A percentile compares a stretch with the other conserved stretches of the same genome.
Conservation (phyloP, 2,113 vertebrate species). For the Pheucticus melanocephalus region DNA sequence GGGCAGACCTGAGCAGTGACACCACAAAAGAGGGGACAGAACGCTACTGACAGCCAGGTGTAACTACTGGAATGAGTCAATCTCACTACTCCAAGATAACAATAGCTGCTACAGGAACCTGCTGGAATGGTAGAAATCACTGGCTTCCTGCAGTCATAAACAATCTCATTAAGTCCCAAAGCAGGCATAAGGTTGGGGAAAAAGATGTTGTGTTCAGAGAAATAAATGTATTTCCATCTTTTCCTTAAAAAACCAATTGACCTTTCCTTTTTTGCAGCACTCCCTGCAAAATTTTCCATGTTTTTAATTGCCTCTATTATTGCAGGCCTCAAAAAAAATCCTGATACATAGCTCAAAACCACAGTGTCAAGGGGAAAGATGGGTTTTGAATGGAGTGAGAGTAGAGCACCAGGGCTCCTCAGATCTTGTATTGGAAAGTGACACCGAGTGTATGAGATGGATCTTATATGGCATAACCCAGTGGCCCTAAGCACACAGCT, state of each 20-base stretch:
- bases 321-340: neutral
- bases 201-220: neutral
- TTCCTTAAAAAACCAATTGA: neutral
- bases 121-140: neutral
- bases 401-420: neutral
- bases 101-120: neutral
- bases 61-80: neutral
- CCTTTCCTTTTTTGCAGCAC: neutral
- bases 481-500: neutral
- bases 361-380: fast-evolving
- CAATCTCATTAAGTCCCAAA: neutral
- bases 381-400: neutral
- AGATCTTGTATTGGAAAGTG: neutral
- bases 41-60: neutral
- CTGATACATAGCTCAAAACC: neutral
- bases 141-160: neutral
- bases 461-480: neutral
- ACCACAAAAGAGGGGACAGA: neutral
- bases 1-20: neutral
- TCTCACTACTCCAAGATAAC: neutral
- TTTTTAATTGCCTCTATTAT: neutral
- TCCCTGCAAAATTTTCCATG: neutral
- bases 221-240: neutral
- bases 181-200: neutral
- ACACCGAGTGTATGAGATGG: fast-evolving